Evolutionary conservation across 2,113 vertebrate genomes (phyloP).

Genomic region (Prionailurus viverrinus): DNA sequence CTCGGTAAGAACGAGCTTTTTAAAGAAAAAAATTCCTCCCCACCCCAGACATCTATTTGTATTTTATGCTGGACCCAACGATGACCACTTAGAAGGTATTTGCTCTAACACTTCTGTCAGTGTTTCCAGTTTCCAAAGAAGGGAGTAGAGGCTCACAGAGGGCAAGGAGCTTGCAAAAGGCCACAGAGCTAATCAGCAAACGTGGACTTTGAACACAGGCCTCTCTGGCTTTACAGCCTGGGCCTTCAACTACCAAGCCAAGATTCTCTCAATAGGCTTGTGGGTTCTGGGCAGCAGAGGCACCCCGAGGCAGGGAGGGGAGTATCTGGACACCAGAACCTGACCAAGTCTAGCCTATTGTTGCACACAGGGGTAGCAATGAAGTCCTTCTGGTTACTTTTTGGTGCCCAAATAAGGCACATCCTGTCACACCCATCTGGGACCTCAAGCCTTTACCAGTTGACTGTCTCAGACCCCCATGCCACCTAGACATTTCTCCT

Average conservation of each 20-base stretch:
- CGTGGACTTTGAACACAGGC: neutral
- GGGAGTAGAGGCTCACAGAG: neutral
- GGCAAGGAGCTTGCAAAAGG: neutral
- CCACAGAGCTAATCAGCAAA: neutral
- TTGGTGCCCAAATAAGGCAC: neutral
- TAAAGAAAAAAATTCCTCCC: neutral
- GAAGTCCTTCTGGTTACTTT: neutral
- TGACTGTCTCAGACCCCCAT: neutral
- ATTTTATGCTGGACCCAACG: neutral
- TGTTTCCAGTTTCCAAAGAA: neutral
- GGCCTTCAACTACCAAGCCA: neutral
- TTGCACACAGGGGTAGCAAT: neutral
- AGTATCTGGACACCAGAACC: neutral
- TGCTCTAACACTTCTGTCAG: neutral
- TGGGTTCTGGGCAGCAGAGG: neutral
- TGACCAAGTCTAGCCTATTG: neutral
- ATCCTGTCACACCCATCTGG: neutral
- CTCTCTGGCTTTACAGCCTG: neutral
- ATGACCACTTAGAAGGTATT: neutral
- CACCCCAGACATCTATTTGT: neutral
- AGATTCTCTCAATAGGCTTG: neutral
- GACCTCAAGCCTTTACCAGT: neutral
- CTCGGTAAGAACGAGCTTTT: neutral
- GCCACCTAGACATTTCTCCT: neutral
- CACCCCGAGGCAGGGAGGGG: neutral